Conservation (phyloP, 2,888 invertebrate species). For the Mycogona germanica region DNA sequence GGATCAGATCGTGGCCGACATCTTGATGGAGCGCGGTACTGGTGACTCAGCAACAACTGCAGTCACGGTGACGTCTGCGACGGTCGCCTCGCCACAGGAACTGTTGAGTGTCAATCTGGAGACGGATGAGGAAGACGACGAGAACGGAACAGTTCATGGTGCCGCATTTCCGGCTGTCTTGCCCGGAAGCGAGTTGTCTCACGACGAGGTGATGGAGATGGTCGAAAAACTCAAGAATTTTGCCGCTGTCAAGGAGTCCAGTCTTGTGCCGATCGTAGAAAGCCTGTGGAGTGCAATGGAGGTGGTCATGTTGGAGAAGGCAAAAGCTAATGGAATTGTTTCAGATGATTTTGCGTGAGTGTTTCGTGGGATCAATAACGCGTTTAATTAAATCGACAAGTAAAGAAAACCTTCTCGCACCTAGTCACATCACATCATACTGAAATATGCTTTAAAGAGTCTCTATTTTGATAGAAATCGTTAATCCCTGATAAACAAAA, state of each 20-base stretch:
- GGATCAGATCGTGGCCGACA: constrained; percentile 10
- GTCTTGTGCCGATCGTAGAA: constrained; percentile 8
- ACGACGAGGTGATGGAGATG: constrained; percentile 7
- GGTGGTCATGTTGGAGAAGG: constrained; percentile 3
- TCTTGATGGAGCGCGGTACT: constrained; percentile 7
- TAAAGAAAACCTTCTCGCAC: too few relatives aligned
- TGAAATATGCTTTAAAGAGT: too few relatives aligned
- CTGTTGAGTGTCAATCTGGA: constrained; percentile 11
- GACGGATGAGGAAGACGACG: constrained; percentile 11
- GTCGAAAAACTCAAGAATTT: constrained; percentile 8
- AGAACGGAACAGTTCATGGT: too few relatives aligned
- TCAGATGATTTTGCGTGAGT: too few relatives aligned
- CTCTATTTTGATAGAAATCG: too few relatives aligned
- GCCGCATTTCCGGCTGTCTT: neutral
- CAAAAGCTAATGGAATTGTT: too few relatives aligned
- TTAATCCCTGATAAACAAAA: too few relatives aligned
- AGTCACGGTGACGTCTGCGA: too few relatives aligned
- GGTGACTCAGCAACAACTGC: too few relatives aligned
- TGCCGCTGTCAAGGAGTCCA: constrained; percentile 6
- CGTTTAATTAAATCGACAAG: too few relatives aligned
- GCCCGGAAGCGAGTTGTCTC: constrained; percentile 2
- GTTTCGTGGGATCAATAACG: too few relatives aligned
- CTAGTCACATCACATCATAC: too few relatives aligned
- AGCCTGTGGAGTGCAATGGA: constrained; percentile 5
- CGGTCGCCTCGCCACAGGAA: constrained; percentile 8